These are phyloP conservation scores for Diceros bicornis DNA, from an alignment of 2,797 vertebrate species.

Conservation along the genomic window DNA sequence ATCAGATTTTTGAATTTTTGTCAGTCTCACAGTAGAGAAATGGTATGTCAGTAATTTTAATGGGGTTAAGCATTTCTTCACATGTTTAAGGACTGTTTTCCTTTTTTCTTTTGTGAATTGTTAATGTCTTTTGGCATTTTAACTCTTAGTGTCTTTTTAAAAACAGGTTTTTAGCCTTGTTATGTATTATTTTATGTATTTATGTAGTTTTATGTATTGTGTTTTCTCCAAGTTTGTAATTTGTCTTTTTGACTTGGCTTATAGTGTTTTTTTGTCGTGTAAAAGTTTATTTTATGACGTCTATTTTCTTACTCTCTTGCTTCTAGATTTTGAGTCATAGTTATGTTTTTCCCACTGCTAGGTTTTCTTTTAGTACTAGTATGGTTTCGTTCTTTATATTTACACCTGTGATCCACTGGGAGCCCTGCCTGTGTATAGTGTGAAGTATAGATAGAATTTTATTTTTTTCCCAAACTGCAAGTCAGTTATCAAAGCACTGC, in stretches of 20 bases:
- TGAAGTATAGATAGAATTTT: neutral
- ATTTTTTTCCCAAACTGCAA: neutral
- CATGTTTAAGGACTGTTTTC: neutral
- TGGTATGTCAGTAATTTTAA: neutral
- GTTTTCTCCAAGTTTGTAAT: neutral
- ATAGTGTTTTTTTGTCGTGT: neutral
- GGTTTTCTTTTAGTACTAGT: neutral
- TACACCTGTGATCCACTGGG: neutral
- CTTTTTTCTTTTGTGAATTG: neutral
- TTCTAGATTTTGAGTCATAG: slow-evolving; percentile 6
- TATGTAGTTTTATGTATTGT: neutral
- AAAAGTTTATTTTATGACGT: neutral
- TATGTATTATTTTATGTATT: no score
- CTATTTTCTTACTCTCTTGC: neutral
- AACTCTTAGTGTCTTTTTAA: neutral
- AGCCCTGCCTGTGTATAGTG: neutral
- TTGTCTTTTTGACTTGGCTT: neutral
- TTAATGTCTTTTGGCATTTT: neutral
- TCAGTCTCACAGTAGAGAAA: neutral
- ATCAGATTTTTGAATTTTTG: neutral
- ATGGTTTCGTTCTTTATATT: neutral
- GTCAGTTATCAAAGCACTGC: neutral
- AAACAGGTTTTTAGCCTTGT: neutral
- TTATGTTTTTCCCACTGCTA: neutral
- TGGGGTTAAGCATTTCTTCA: neutral